These are phyloP conservation scores for Melieria crassipennis DNA, from an alignment of 2,888 invertebrate genomes.

Conservation along the genomic window DNA sequence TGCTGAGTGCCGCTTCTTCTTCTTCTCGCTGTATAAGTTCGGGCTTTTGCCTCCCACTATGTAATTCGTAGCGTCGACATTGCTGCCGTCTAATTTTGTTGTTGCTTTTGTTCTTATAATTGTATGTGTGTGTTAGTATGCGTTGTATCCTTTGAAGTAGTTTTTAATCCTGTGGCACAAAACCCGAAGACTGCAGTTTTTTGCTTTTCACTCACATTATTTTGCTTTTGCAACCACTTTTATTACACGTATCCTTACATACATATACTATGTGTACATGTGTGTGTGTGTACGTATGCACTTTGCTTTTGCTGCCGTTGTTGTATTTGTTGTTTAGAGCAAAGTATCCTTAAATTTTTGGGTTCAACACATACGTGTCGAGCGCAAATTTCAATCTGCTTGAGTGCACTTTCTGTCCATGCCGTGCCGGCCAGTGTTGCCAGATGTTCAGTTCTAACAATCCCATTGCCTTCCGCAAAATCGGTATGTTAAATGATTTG, in stretches of 20 bases:
- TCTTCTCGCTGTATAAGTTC: too few relatives aligned
- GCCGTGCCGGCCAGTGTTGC: too few relatives aligned
- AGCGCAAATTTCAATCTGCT: constrained; percentile 26
- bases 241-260: neutral
- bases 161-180: constrained; percentile 37
- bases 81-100: too few relatives aligned
- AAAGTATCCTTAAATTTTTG: constrained; percentile 9
- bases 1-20: too few relatives aligned
- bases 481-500: neutral
- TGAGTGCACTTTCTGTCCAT: constrained; percentile 19
- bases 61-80: too few relatives aligned
- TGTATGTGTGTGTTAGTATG: constrained; percentile 5
- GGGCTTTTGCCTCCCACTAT: too few relatives aligned
- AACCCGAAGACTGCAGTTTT: constrained; percentile 6
- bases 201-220: neutral
- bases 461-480: neutral
- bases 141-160: constrained; percentile 37
- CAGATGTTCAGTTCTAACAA: too few relatives aligned
- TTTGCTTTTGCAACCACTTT: neutral
- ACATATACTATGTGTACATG: neutral
- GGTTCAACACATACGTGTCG: neutral
- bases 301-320: neutral
- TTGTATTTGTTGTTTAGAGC: constrained; percentile 1
- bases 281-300: neutral
- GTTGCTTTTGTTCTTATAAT: too few relatives aligned